phyloP scores from a whole-genome alignment of 2,888 invertebrate genomes.

The Sinopyrophorus schimmeli region DNA sequence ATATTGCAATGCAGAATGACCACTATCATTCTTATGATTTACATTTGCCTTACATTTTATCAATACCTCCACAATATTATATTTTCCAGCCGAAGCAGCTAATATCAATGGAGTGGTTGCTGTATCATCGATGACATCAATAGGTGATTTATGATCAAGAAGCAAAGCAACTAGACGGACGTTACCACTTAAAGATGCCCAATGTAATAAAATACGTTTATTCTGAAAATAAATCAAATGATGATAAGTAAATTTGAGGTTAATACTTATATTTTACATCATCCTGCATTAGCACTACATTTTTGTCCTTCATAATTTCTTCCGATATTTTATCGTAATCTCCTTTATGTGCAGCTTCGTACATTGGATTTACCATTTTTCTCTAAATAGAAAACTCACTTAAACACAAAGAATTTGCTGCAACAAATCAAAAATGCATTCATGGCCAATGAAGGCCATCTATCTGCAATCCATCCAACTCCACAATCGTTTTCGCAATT shows the following conservation, averaged over 20 bases:
- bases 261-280: constrained; percentile 50
- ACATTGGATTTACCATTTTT: constrained; percentile 51
- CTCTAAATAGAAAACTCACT: too few species aligned
- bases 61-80: constrained; percentile 67
- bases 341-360: constrained; percentile 73
- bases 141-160: constrained; percentile 65
- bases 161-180: constrained; percentile 71
- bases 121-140: constrained; percentile 75
- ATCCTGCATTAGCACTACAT: constrained; percentile 57
- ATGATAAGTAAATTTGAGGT: constrained; percentile 15
- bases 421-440: too few species aligned
- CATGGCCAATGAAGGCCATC: too few species aligned
- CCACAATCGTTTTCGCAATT: too few species aligned
- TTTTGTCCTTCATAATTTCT: constrained; percentile 62
- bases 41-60: constrained; percentile 71
- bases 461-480: too few species aligned
- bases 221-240: constrained; percentile 59
- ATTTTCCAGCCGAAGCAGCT: constrained; percentile 76
- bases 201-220: constrained; percentile 73
- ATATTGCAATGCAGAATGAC: constrained; percentile 83
- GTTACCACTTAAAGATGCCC: constrained; percentile 80
- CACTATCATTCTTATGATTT: constrained; percentile 71
- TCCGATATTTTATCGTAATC: constrained; percentile 68
- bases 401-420: too few species aligned
- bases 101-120: constrained; percentile 78